These are phyloP conservation scores for Bombycilla garrulus DNA, from an alignment of 2,113 vertebrate species.

Conservation along the genomic window DNA sequence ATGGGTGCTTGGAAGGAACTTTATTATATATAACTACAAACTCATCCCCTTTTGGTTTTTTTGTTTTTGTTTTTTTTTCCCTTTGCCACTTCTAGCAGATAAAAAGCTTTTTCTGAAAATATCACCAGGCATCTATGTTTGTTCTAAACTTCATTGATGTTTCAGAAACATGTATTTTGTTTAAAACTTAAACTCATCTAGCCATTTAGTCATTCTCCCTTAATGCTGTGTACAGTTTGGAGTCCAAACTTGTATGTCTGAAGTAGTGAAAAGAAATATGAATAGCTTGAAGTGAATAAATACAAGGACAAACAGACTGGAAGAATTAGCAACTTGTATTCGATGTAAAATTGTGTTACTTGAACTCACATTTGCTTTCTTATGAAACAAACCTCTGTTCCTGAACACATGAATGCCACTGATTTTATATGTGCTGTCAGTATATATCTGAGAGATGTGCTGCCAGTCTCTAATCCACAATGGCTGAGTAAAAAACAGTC, in stretches of 20 bases:
- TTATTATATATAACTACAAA: neutral
- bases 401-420: neutral
- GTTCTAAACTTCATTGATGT: neutral
- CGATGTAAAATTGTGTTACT: neutral
- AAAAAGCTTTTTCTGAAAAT: neutral
- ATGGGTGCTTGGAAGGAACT: neutral
- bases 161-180: neutral
- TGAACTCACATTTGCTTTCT: neutral
- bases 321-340: neutral
- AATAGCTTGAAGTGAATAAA: neutral
- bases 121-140: neutral
- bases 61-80: neutral
- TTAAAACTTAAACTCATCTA: neutral
- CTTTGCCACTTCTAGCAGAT: neutral
- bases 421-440: neutral
- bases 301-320: neutral
- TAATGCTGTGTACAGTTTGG: neutral
- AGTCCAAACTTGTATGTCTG: neutral
- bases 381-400: neutral
- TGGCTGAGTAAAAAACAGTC: neutral
- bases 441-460: neutral
- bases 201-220: neutral
- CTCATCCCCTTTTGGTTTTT: neutral
- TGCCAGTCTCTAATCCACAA: neutral
- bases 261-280: neutral